These are phyloP conservation scores for Idaea straminata DNA, from an alignment of 2,888 invertebrate genomes.

Conservation along the genomic window DNA sequence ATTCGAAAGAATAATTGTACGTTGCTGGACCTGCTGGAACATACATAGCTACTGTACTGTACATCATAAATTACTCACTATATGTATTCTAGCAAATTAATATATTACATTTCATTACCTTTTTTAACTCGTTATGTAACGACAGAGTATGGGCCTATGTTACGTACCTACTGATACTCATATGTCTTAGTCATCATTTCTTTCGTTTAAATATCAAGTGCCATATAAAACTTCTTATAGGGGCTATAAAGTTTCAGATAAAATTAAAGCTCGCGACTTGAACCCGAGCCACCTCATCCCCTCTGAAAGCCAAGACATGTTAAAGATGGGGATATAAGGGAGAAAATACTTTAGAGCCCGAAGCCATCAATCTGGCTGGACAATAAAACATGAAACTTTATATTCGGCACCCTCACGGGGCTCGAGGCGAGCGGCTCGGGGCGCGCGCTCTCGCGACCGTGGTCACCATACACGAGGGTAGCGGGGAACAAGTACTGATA, in stretches of 20 bases:
- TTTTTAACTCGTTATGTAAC: too few species aligned
- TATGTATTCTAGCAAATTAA: too few species aligned
- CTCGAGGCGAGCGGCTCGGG: slow-evolving; percentile 4
- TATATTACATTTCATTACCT: too few species aligned
- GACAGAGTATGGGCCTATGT: too few species aligned
- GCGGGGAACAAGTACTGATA: not conserved
- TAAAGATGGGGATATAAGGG: slow-evolving; percentile 1
- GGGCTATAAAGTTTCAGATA: not conserved
- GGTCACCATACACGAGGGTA: not conserved
- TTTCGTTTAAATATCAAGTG: not conserved
- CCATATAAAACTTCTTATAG: slow-evolving; percentile 10
- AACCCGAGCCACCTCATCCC: slow-evolving; percentile 8
- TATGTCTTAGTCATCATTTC: not conserved
- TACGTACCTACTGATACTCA: too few species aligned
- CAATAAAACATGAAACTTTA: slow-evolving; percentile 24
- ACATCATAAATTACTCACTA: too few species aligned
- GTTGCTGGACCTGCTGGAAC: too few species aligned
- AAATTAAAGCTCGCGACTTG: slow-evolving; percentile 16
- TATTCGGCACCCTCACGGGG: slow-evolving; percentile 6
- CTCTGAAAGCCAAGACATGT: slow-evolving; percentile 19
- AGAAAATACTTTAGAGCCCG: slow-evolving; percentile 3
- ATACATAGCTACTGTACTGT: too few species aligned
- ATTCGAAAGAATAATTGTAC: too few species aligned
- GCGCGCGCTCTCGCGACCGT: not conserved
- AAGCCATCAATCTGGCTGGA: slow-evolving; percentile 24